Conservation (phyloP, 2,113 vertebrate species). For the Xiphophorus hellerii region DNA sequence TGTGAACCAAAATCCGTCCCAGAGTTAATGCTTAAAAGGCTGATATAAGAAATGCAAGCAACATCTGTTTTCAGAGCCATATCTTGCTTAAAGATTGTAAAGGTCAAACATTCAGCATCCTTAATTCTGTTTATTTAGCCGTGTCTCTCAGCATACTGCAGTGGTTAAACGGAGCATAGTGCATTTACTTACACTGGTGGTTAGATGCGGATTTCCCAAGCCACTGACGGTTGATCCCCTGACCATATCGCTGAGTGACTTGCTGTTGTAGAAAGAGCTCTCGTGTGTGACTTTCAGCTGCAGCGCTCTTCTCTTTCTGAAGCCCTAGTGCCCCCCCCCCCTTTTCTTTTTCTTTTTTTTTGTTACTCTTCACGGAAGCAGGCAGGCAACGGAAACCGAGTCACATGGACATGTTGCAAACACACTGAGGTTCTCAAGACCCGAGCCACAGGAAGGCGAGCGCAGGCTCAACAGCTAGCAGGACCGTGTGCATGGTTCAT, state of each 20-base stretch:
- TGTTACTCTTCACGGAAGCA: constrained; percentile 80
- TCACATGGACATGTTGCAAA: constrained; percentile 81
- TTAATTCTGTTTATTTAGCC: background rate
- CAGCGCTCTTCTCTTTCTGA: constrained; percentile 33
- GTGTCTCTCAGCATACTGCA: background rate
- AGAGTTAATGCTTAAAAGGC: background rate
- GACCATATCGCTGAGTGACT: constrained; percentile 73
- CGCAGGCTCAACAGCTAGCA: constrained; percentile 38
- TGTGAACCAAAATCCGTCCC: background rate
- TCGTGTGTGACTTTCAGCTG: constrained; percentile 37
- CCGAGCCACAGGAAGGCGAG: constrained; percentile 57
- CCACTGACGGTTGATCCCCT: constrained; percentile 60
- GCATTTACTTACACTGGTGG: constrained; percentile 74
- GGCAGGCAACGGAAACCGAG: constrained; percentile 79
- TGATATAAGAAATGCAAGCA: background rate
- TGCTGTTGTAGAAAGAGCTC: constrained; percentile 33
- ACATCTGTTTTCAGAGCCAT: background rate
- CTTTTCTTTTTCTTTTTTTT: constrained; percentile 14
- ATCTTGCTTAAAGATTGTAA: background rate
- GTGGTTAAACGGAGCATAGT: background rate
- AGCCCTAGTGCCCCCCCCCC: constrained; percentile 21
- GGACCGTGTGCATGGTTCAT: background rate
- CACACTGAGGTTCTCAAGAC: constrained; percentile 59
- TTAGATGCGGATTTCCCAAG: constrained; percentile 70
- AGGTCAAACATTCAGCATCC: background rate